phyloP scores from a whole-genome alignment of 2,113 vertebrate species.

The Shinisaurus crocodilurus region DNA sequence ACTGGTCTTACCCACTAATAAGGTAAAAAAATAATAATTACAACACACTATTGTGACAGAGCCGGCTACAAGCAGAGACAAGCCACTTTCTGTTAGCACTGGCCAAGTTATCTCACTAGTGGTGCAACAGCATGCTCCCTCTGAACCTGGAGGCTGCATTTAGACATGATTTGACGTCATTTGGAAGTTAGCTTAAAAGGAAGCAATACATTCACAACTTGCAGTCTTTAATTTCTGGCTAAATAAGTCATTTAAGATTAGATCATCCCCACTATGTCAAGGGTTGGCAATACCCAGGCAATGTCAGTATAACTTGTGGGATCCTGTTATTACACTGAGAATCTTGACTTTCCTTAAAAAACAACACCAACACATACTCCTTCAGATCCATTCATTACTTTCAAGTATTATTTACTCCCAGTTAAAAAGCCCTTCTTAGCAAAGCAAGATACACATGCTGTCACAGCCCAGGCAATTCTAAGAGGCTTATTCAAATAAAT shows the following conservation, averaged over 20 bases:
- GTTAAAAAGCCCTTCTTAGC: constrained; percentile 8
- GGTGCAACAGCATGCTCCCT: not conserved
- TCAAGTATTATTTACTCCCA: not conserved
- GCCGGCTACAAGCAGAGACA: constrained; percentile 10
- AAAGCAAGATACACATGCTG: not conserved
- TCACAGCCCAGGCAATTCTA: not conserved
- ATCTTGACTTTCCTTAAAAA: not conserved
- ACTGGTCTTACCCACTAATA: not conserved
- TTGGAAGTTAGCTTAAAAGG: not conserved
- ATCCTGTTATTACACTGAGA: not conserved
- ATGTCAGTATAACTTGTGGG: not conserved
- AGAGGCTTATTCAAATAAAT: not conserved
- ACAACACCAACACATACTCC: not conserved
- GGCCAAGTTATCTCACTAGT: not conserved
- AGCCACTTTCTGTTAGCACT: fast-evolving
- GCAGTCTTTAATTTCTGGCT: not conserved
- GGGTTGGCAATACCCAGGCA: not conserved
- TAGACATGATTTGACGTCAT: not conserved
- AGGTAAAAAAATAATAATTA: fast-evolving
- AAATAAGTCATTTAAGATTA: not conserved
- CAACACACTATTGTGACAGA: not conserved
- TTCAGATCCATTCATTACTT: not conserved
- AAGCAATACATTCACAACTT: not conserved
- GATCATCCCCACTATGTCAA: not conserved
- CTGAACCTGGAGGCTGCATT: not conserved